phyloP scores from a whole-genome alignment of 2,888 invertebrate species.

The Lamellibrachia columna region DNA sequence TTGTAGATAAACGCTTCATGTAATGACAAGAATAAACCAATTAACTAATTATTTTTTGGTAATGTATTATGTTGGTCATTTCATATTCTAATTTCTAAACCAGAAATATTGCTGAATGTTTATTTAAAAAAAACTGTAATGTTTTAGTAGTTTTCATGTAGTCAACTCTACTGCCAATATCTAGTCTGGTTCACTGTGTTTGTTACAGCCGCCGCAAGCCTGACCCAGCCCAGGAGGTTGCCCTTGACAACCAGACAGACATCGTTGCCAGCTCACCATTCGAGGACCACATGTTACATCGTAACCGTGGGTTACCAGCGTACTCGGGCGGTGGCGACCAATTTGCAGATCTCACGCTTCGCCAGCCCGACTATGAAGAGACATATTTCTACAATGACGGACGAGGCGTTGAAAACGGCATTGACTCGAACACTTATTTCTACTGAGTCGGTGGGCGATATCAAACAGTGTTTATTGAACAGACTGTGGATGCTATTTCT shows the following conservation, averaged over 20 bases:
- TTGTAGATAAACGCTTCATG: too few relatives aligned
- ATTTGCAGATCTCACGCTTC: conserved; percentile 24
- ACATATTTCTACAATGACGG: conserved; percentile 35
- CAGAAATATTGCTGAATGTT: too few relatives aligned
- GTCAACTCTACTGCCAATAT: neutral
- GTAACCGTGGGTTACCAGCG: conserved; percentile 33
- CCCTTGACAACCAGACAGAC: conserved; percentile 7
- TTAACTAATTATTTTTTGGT: too few relatives aligned
- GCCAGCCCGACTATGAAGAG: conserved; percentile 23
- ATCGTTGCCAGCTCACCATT: conserved; percentile 22
- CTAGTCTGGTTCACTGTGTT: neutral
- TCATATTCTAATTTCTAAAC: too few relatives aligned
- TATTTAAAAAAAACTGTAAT: neutral
- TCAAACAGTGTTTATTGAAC: neutral
- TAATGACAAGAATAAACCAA: too few relatives aligned
- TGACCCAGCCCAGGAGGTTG: neutral
- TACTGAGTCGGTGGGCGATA: conserved; percentile 20
- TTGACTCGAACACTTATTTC: conserved; percentile 41
- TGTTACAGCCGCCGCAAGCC: conserved; percentile 20
- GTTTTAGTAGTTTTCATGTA: neutral
- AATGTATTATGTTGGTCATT: too few relatives aligned
- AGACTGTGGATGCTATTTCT: neutral
- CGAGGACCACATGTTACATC: conserved; percentile 35
- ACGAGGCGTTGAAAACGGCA: conserved; percentile 39
- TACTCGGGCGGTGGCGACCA: conserved; percentile 25